Evolutionary conservation across 1,140 invertebrate species (phyloP).

Genomic region (Pseudomyrmex dendroicus): DNA sequence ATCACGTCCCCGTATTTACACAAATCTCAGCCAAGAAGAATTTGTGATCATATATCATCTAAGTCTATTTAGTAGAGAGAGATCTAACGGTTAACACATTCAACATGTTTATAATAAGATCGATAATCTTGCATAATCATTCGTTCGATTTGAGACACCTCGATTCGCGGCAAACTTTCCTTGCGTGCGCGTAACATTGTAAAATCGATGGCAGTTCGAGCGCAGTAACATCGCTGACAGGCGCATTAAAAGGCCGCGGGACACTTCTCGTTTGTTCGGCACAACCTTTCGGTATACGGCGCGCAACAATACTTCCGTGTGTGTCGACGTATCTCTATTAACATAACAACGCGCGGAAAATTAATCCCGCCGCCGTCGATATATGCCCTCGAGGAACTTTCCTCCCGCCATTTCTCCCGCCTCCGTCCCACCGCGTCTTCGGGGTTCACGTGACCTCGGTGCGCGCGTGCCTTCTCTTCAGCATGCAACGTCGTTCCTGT

Average conservation of each 20-base stretch:
- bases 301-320: conserved; percentile 72
- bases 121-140: neutral
- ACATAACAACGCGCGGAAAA: conserved; percentile 76
- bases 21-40: neutral
- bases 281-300: conserved; percentile 56
- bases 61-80: neutral
- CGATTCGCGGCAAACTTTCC: conserved; percentile 36
- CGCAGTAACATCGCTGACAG: conserved; percentile 57
- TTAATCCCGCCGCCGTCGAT: conserved; percentile 66
- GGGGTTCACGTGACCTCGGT: conserved; percentile 68
- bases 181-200: conserved; percentile 52
- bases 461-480: conserved; percentile 68
- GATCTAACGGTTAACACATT: too few relatives aligned
- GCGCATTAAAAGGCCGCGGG: conserved; percentile 60
- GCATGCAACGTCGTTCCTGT: conserved; percentile 47
- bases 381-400: conserved; percentile 61
- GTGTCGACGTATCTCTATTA: conserved; percentile 78
- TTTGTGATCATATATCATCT: neutral
- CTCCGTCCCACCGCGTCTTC: conserved; percentile 61
- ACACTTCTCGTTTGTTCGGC: conserved; percentile 56
- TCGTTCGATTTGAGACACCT: conserved; percentile 2
- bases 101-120: neutral
- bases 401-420: conserved; percentile 48
- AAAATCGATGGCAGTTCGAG: conserved; percentile 55
- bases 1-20: neutral